phyloP scores from a whole-genome alignment of 2,797 vertebrate species.

The Synaphobranchus kaupii region DNA sequence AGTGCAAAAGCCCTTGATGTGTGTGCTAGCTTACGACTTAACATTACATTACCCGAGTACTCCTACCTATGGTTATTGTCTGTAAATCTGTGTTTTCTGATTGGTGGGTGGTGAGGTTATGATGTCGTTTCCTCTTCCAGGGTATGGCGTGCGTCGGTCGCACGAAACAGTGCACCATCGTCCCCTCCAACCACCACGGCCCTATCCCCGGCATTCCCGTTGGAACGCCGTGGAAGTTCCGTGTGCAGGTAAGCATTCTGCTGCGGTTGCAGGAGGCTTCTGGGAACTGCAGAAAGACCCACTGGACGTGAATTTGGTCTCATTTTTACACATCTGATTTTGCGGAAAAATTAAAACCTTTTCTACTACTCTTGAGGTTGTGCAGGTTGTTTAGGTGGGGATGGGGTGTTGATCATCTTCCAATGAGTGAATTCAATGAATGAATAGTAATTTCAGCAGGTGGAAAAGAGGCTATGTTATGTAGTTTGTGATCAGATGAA shows the following conservation, averaged over 20 bases:
- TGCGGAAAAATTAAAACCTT: neutral
- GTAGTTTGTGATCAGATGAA: no score
- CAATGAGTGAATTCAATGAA: no score
- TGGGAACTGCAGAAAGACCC: no score
- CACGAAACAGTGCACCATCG: slow-evolving; percentile 95
- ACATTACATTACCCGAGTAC: neutral
- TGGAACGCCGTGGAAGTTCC: slow-evolving; percentile 94
- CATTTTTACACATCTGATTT: no score
- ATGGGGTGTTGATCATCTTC: no score
- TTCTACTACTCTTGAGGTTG: no score
- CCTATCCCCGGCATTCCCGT: slow-evolving; percentile 92
- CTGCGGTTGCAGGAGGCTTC: neutral
- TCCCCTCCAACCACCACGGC: slow-evolving; percentile 94
- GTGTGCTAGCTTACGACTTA: no score
- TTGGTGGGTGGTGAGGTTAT: neutral
- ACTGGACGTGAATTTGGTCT: no score
- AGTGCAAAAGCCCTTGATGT: no score
- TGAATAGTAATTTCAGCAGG: no score
- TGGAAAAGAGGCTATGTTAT: no score
- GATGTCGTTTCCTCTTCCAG: slow-evolving; percentile 59
- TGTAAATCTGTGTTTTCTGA: neutral
- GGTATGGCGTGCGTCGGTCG: slow-evolving; percentile 98
- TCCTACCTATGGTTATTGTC: neutral
- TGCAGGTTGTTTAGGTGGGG: no score
- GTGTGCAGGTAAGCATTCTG: slow-evolving; percentile 86